A percentile compares a stretch with the other conserved stretches of the same genome.
Conservation (phyloP, 2,113 vertebrate genomes). For the Heterotis niloticus region DNA sequence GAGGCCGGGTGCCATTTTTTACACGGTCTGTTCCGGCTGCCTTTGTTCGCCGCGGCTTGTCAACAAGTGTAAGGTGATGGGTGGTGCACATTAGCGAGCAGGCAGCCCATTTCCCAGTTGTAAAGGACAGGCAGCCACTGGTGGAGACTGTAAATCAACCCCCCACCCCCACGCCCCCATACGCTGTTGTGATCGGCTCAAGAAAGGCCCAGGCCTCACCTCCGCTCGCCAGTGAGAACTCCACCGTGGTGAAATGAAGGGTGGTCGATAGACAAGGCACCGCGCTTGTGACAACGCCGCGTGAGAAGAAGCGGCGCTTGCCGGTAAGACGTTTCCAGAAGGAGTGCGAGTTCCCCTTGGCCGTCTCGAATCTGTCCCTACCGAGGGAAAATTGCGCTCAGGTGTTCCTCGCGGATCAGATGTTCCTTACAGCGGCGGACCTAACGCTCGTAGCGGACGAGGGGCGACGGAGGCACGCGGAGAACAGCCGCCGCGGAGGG, state of each 20-base stretch:
- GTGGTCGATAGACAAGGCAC: too few species aligned
- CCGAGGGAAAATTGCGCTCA: too few species aligned
- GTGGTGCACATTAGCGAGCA: slow-evolving; percentile 27
- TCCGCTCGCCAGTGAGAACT: too few species aligned
- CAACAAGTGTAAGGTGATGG: slow-evolving; percentile 32
- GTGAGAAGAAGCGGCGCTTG: too few species aligned
- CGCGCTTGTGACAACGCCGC: too few species aligned
- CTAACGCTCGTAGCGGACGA: not conserved
- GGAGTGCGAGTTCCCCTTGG: too few species aligned
- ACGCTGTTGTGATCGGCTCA: not conserved
- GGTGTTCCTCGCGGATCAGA: too few species aligned
- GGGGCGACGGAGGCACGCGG: slow-evolving; percentile 6
- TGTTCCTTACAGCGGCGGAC: too few species aligned
- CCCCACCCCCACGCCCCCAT: not conserved
- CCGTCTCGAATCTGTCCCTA: too few species aligned
- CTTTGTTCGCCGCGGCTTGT: slow-evolving; percentile 28
- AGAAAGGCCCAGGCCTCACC: not conserved
- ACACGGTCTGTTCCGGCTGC: not conserved
- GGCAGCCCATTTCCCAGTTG: slow-evolving; percentile 31
- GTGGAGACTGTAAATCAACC: slow-evolving; percentile 23
- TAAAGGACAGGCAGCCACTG: slow-evolving; percentile 24
- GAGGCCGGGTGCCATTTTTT: slow-evolving; percentile 36
- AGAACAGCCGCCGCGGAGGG: not conserved
- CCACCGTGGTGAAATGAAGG: too few species aligned
- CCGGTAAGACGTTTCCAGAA: too few species aligned